Base-by-base conservation (phyloP, 2,797 vertebrate genomes). In the Chrosomus eos region DNA sequence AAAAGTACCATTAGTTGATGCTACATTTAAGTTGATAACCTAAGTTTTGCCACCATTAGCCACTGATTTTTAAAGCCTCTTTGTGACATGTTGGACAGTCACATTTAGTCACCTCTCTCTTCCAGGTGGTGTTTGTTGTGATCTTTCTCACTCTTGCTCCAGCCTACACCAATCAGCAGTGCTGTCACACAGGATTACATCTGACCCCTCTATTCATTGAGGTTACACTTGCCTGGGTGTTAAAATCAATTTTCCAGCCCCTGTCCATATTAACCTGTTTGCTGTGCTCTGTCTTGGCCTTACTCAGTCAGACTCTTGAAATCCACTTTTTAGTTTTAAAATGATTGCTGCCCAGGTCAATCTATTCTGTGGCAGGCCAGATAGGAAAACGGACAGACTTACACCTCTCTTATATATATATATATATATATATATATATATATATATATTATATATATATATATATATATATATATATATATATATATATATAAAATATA, bases 171-270 rank as follows among this genome's bases (percentile, higher is more conserved):
- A 82, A 85, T 82, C 86, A 85, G 48, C 16, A 48, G 33, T 82
- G 33, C 85, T 84, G 77, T 83, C 82, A 85, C 84, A 76, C 31
- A 82, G 28, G 64, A 81, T 83, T 89, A 84, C 66, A 84, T 76
- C 26, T 53, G 80, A 90, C 88, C 88, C 80, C 26, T 84, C 83
- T 80, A 36, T 87, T 86, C 48, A 78, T 51, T 19, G 77, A 88
- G 87, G 80, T 88, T 88, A 86, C 81, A 84, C 51, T 88, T 77
- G 62, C 40, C 60, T 87, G 71, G 82, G 67, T 73, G 64, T 83
- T 74, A 82, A 86, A 86, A 87, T 86, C 80, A 78, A 89, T 88
- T 84, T 87, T 53, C 70, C 26, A 70, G 48, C 75, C 83, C 80
- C 28, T 38, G 5, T 82, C 31, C 85, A 10, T 77, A 53, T 87